Base-by-base conservation (phyloP, 2,888 invertebrate genomes). In the Tetragonula carbonaria region DNA sequence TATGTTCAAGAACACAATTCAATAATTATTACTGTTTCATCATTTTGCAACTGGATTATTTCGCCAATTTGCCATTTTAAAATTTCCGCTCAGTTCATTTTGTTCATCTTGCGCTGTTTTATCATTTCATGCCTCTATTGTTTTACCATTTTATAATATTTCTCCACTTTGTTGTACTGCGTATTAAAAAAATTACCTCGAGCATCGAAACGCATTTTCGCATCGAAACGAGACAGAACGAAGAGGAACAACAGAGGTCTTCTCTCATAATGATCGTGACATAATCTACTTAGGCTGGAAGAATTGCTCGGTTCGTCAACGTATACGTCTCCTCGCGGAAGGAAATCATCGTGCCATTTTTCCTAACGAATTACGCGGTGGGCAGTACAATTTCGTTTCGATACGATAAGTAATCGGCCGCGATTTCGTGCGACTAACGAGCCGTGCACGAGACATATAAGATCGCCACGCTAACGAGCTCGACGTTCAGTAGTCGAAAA, bases 391-490 rank as follows among this genome's bases (percentile, higher is more conserved):
- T 86, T 82, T 76, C 55, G 74, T 75, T 59, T 28, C 38, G 5
- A 53, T 71, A 80, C 16, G 70, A 78, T 67, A 74, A 83, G 74
- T 55, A 85, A 85, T 86, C 62, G 59, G 55, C 45, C 63, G 81
- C 62, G 84, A 84, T 87, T 87, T 89, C 90, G 88, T 91, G 91
- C 88, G 71, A 79, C 87, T 92, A 92, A 92, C 91, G 88, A 91
- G 82, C 81, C 83, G 50, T 74, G 33, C 45, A 63, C 68, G 23
- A 33, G 67, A 23, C 62, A 82, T 90, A 90, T 88, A 90, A 88
- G 84, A 83, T 74, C 63, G 33, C 53, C 74, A 51, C 45, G 67
- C 53, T 87, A 85, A 90, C 82, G 74, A 90, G 86, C 55, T 74
- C 53, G 63, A 67, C 45, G 73, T 74, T 53, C 84, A 88, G 84